Conservation (phyloP, 2,797 vertebrate species). For the Pitangus sulphuratus region DNA sequence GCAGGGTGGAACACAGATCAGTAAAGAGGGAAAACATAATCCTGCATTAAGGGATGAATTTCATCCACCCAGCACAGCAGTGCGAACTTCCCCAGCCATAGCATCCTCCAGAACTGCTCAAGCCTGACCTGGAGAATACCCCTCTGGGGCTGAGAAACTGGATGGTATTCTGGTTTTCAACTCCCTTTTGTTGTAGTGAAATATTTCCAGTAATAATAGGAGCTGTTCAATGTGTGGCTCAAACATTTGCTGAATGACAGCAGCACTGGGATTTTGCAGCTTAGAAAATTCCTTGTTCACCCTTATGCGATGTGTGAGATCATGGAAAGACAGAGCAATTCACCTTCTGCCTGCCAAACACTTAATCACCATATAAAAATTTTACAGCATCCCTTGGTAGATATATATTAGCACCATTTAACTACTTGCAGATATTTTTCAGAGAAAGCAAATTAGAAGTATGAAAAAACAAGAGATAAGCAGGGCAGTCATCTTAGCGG, state of each 20-base stretch:
- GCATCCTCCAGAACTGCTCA: not conserved
- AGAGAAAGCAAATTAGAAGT: constrained; percentile 3
- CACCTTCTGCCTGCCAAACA: constrained; percentile 52
- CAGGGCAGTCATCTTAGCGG: not conserved
- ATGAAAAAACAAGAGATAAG: constrained; percentile 8
- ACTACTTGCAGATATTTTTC: constrained; percentile 51
- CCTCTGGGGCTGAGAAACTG: not conserved
- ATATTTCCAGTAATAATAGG: constrained; percentile 58
- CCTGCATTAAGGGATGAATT: not conserved
- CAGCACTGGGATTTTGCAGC: constrained; percentile 37
- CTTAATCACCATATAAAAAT: constrained; percentile 38
- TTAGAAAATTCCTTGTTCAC: constrained; percentile 60
- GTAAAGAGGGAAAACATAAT: not conserved
- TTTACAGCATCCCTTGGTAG: constrained; percentile 44
- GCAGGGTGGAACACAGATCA: not conserved
- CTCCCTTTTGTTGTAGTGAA: constrained; percentile 17
- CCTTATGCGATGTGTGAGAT: constrained; percentile 57
- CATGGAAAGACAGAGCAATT: constrained; percentile 66
- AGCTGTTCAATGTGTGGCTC: constrained; percentile 25
- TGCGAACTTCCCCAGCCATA: not conserved
- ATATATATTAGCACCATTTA: constrained; percentile 31
- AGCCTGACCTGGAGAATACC: not conserved
- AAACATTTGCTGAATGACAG: constrained; percentile 29
- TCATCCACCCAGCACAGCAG: not conserved
- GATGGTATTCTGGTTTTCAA: constrained; percentile 31